Percentiles rank a stretch among this genome's conserved stretches.
phyloP scores from a whole-genome alignment of 1,140 invertebrate species.

The Drosophila persimilis region DNA sequence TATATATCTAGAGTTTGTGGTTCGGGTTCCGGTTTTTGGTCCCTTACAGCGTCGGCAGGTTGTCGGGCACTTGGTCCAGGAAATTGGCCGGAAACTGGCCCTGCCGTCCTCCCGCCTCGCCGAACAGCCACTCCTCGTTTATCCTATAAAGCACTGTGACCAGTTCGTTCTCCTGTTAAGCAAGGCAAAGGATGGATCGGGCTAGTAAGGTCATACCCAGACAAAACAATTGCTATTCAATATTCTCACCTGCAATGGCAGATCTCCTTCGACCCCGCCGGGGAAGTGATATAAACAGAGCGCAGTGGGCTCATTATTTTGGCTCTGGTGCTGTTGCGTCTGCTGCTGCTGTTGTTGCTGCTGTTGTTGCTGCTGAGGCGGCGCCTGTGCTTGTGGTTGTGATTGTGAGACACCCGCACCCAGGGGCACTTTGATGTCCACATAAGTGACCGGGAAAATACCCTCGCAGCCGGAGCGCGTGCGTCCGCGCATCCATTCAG shows the following conservation, averaged over 20 bases:
- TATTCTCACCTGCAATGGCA: slow-evolving; percentile 84
- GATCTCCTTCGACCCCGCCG: slow-evolving; percentile 86
- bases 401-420: slow-evolving; percentile 58
- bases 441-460: slow-evolving; percentile 91
- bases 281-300: slow-evolving; percentile 86
- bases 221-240: accelerated
- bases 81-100: slow-evolving; percentile 93
- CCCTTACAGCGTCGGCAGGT: slow-evolving; percentile 71
- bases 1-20: slow-evolving; percentile 11
- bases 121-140: slow-evolving; percentile 92
- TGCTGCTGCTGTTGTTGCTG: slow-evolving; percentile 6
- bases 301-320: slow-evolving; percentile 59
- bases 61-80: slow-evolving; percentile 86
- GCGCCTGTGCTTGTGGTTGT: neutral
- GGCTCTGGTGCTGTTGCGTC: too few relatives aligned
- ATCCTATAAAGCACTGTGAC: slow-evolving; percentile 89
- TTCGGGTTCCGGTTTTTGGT: neutral
- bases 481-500: slow-evolving; percentile 91
- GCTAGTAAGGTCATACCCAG: neutral
- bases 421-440: slow-evolving; percentile 90
- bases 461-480: slow-evolving; percentile 87
- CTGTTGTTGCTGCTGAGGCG: slow-evolving; percentile 10
- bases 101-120: slow-evolving; percentile 86
- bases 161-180: slow-evolving; percentile 84
- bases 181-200: neutral